Evolutionary conservation across 2,113 vertebrate species (phyloP), one percentile per base, ranked within the genome.

Genomic region (Neolamprologus variostigma): DNA sequence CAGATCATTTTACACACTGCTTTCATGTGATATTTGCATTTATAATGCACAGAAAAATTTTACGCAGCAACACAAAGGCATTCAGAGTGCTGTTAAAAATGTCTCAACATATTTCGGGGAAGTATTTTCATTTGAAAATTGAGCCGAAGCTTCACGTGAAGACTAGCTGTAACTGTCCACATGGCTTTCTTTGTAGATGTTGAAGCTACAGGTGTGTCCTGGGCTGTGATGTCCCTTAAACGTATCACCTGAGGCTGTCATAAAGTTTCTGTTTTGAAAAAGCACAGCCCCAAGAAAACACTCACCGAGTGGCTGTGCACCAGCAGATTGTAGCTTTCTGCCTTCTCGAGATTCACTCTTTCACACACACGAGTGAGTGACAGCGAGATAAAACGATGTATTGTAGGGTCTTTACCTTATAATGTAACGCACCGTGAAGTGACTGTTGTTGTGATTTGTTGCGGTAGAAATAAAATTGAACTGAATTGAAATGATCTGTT

Each of bases 131-230:
- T 50, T 50, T 76, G 71, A 76, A 76, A 2, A 1, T 73, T 76
- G 23, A 16, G 21, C 40, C 2, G 1, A 76, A 47, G 14, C 14
- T 26, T 47, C 23, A 76, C 2, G 0, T 31, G 23, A 76, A 47
- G 16, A 47, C 37, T 26, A 50, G 42, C 16, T 50, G 0, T 28
- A 50, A 47, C 23, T 28, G 23, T 76, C 23, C 14, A 28, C 0
- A 47, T 1, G 14, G 8, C 40, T 17, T 47, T 76, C 40, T 76
- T 76, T 76, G 40, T 76, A 76, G 23, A 76, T 26, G 40, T 10
- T 73, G 6, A 73, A 47, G 40, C 21, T 76, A 47, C 40, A 76
- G 40, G 68, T 47, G 68, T 76, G 68, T 76, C 23, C 68, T 47
- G 23, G 13, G 8, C 21, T 28, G 68, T 11, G 68, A 76, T 19